A percentile compares a stretch with the other conserved stretches of the same genome.
phyloP scores from a whole-genome alignment of 2,888 invertebrate species.

The Acanthosepion pharaonis region DNA sequence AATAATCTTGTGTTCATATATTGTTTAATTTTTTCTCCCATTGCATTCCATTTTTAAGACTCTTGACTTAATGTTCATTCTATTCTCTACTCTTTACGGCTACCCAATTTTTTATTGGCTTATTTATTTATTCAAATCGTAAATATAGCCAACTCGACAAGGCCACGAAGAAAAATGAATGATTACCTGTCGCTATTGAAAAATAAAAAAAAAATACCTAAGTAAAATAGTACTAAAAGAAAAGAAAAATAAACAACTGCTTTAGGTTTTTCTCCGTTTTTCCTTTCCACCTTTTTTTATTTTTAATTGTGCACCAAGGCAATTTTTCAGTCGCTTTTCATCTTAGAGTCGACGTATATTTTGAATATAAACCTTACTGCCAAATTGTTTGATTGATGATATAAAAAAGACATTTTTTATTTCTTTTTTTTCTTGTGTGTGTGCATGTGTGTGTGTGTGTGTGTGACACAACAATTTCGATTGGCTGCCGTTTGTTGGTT shows the following conservation, averaged over 20 bases:
- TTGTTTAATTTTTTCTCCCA: background rate
- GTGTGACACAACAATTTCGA: background rate
- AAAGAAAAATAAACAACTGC: background rate
- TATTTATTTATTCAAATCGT: slow-evolving; percentile 6
- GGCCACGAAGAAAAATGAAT: background rate
- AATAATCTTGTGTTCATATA: background rate
- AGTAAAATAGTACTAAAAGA: background rate
- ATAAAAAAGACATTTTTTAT: background rate
- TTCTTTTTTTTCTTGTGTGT: background rate
- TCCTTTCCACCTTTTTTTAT: slow-evolving; percentile 4
- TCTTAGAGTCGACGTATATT: background rate
- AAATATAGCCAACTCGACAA: slow-evolving; percentile 13
- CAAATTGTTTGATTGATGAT: slow-evolving; percentile 33
- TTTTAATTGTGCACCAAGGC: background rate
- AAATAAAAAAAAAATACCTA: background rate
- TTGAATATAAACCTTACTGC: slow-evolving; percentile 33
- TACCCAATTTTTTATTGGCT: background rate
- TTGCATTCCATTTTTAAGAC: background rate
- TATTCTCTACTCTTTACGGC: background rate
- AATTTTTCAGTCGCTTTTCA: slow-evolving; percentile 22
- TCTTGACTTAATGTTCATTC: background rate
- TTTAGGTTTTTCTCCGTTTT: background rate
- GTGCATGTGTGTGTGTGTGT: background rate
- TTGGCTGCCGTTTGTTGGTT: background rate
- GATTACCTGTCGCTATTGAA: background rate